Percentiles rank a stretch among this genome's conserved stretches.
These are phyloP conservation scores for Sepioteuthis lessoniana DNA, from an alignment of 2,888 invertebrate species.

Conservation along the genomic window DNA sequence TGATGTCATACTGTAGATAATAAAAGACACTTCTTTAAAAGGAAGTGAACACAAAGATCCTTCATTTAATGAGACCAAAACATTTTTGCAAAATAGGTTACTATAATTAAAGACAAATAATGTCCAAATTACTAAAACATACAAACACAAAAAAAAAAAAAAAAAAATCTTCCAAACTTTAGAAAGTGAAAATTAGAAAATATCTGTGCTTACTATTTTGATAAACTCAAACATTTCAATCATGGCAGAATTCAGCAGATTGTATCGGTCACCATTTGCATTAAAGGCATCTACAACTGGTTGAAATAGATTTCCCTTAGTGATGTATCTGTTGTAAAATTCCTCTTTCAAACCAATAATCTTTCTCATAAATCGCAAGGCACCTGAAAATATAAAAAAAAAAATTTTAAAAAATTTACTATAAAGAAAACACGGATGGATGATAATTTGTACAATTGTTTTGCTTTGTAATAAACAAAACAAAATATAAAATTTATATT, in stretches of 20 bases:
- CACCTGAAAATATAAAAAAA: constrained; percentile 78
- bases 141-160: neutral
- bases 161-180: neutral
- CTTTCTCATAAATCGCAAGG: constrained; percentile 96
- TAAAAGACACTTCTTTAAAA: neutral
- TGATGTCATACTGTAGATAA: neutral
- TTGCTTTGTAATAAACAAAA: too few relatives aligned
- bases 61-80: neutral
- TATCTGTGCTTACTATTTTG: constrained; percentile 80
- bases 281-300: constrained; percentile 97
- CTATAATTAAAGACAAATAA: neutral
- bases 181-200: too few relatives aligned
- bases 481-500: too few relatives aligned
- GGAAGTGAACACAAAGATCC: neutral
- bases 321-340: constrained; percentile 96
- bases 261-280: constrained; percentile 97
- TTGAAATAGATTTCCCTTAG: constrained; percentile 93
- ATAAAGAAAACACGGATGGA: neutral
- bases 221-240: constrained; percentile 99
- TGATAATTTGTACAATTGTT: too few relatives aligned
- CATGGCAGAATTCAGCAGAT: constrained; percentile 98
- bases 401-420: neutral
- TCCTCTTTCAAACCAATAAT: constrained; percentile 98
- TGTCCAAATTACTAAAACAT: neutral
- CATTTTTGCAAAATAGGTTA: neutral